Conservation (phyloP, 2,113 vertebrate genomes). For the Spheniscus mendiculus region DNA sequence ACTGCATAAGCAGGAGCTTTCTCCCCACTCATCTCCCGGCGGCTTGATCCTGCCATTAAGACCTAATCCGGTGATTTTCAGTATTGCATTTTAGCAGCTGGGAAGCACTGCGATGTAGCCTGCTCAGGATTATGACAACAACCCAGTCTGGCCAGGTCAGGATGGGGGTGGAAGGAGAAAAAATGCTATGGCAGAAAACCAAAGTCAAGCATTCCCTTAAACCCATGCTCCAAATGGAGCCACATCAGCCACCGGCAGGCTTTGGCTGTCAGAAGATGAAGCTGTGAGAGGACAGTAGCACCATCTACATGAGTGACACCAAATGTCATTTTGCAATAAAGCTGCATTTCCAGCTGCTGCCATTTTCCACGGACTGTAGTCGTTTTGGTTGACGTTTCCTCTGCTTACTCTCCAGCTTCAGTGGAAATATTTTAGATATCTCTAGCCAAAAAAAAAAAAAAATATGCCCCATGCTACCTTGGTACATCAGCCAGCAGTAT, state of each 20-base stretch:
- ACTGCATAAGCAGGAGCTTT: background rate
- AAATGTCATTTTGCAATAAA: background rate
- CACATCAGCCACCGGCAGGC: background rate
- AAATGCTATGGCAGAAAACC: background rate
- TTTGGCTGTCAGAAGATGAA: background rate
- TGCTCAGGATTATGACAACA: slow-evolving; percentile 36
- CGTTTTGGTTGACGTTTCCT: background rate
- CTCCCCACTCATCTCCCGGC: background rate
- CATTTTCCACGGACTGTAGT: background rate
- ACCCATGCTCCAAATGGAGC: background rate
- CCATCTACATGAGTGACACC: background rate
- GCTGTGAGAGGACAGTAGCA: background rate
- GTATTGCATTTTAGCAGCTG: background rate
- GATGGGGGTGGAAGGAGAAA: background rate
- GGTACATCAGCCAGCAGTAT: background rate
- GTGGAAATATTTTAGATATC: background rate
- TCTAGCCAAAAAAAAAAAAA: background rate
- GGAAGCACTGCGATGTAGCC: background rate
- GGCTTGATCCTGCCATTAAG: slow-evolving; percentile 52
- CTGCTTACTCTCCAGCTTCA: background rate
- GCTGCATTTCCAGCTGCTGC: background rate
- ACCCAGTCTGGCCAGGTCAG: background rate
- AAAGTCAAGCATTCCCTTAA: background rate
- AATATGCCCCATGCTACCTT: background rate
- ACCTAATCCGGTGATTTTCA: slow-evolving; percentile 8